Evolutionary conservation across 1,140 invertebrate genomes (phyloP).

Genomic region (Palaemon carinicauda): DNA sequence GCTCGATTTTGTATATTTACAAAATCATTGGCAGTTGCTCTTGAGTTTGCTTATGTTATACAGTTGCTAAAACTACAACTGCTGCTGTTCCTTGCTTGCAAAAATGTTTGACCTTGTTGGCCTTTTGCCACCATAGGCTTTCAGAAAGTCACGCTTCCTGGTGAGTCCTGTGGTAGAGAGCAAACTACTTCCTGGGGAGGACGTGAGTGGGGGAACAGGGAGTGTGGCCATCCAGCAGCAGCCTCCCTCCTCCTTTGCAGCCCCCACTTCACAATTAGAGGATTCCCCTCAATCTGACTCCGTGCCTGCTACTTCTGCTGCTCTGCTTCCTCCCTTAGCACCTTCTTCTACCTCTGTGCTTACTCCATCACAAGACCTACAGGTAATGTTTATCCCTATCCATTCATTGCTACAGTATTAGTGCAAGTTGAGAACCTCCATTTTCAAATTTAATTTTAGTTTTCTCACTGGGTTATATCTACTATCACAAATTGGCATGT

Average conservation of each 20-base stretch:
- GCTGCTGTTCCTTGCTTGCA: not conserved
- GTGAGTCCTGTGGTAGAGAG: constrained; percentile 77
- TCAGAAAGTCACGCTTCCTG: constrained; percentile 81
- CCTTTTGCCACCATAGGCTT: constrained; percentile 63
- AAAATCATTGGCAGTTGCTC: no score
- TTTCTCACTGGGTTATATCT: not conserved
- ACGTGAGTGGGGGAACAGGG: not conserved
- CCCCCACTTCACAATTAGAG: constrained; percentile 1
- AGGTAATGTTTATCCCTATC: constrained; percentile 30
- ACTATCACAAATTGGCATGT: no score
- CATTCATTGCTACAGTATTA: not conserved
- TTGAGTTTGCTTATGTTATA: not conserved
- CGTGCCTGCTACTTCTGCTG: constrained; percentile 31
- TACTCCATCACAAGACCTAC: constrained; percentile 15
- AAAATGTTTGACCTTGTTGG: constrained; percentile 24
- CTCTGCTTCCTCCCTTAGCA: constrained; percentile 34
- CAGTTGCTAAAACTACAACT: no score
- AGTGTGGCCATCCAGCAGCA: not conserved
- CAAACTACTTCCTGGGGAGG: constrained; percentile 59
- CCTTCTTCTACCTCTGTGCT: constrained; percentile 39
- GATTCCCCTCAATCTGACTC: constrained; percentile 35
- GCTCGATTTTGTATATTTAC: no score
- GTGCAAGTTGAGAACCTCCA: not conserved
- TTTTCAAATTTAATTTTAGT: not conserved
- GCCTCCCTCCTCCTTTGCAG: not conserved